Evolutionary conservation across 2,113 vertebrate species (phyloP).

Genomic region (Macrotus californicus): DNA sequence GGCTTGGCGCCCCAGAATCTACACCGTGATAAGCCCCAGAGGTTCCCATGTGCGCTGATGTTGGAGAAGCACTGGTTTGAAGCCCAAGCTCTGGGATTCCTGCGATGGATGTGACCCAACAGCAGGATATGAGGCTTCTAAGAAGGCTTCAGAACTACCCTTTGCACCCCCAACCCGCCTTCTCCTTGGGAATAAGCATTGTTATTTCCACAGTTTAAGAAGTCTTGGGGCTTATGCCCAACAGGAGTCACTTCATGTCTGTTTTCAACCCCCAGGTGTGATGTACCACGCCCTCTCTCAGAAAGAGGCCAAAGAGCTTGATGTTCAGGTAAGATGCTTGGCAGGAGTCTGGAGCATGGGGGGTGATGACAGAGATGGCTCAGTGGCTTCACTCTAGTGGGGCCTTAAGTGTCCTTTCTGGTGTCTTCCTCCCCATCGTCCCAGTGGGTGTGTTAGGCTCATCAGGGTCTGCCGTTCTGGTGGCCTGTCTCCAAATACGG

Average conservation of each 20-base stretch:
- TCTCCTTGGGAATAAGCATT: background rate
- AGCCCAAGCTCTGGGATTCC: background rate
- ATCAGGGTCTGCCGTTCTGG: background rate
- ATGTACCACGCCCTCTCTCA: conserved; percentile 59
- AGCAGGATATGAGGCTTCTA: background rate
- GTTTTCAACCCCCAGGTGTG: background rate
- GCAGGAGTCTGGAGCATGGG: background rate
- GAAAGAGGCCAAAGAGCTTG: conserved; percentile 43
- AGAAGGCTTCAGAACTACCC: background rate
- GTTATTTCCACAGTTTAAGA: background rate
- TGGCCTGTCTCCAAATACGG: background rate
- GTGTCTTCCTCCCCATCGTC: background rate
- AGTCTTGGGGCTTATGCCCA: background rate
- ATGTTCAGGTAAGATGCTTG: conserved; percentile 61
- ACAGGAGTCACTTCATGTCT: background rate
- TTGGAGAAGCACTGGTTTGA: background rate
- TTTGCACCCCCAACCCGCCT: background rate
- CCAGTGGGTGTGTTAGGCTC: background rate
- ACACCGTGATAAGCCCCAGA: background rate
- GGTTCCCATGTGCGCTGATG: background rate
- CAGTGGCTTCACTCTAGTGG: fast-evolving
- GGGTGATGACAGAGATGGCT: too few relatives aligned
- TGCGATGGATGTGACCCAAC: background rate
- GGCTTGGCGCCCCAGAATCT: background rate
- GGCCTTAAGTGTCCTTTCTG: background rate